Evolutionary conservation across 2,888 invertebrate species (phyloP).

Genomic region (Octonoba sinensis): DNA sequence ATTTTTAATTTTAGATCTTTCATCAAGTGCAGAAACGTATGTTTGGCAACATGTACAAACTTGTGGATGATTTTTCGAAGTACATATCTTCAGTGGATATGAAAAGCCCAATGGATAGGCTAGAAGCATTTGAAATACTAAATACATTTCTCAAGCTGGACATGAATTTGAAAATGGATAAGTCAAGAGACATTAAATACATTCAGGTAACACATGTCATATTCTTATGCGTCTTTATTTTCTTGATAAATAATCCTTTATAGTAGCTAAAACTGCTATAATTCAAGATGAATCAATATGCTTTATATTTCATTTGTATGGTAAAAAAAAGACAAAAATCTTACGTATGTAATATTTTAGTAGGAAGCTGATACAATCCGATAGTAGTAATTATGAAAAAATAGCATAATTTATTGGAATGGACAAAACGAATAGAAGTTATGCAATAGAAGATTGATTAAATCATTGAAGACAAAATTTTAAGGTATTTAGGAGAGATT

Average conservation of each 20-base stretch:
- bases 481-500: no score
- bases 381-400: no score
- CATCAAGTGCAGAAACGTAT: slow-evolving; percentile 67
- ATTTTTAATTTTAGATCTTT: slow-evolving; percentile 28
- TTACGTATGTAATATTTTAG: no score
- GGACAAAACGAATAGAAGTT: no score
- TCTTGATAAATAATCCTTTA: background rate
- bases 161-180: slow-evolving; percentile 65
- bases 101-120: slow-evolving; percentile 67
- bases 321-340: no score
- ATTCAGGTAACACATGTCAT: slow-evolving; percentile 63
- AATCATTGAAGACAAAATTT: no score
- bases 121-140: slow-evolving; percentile 66
- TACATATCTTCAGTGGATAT: slow-evolving; percentile 62
- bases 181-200: slow-evolving; percentile 64
- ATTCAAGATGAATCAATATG: no score
- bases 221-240: no score
- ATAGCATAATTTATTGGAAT: no score
- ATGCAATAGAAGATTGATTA: no score
- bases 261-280: no score
- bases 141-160: slow-evolving; percentile 66
- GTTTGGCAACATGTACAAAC: slow-evolving; percentile 66
- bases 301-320: background rate
- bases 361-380: no score
- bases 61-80: slow-evolving; percentile 66